phyloP scores from a whole-genome alignment of 2,113 vertebrate genomes.

The Pan troglodytes region NHGRI_mPanTro3-v2.1_pri NC_072411.2:143574001-143574500 shows the following conservation, averaged over 20 bases:
- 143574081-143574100: background rate
- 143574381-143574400: fast-evolving
- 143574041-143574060: background rate
- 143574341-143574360: fast-evolving
- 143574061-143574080: background rate
- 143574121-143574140: background rate
- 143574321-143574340: background rate
- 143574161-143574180: background rate
- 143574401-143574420: background rate
- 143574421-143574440: background rate
- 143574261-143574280: background rate
- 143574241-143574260: background rate
- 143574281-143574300: no score
- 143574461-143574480: background rate
- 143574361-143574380: background rate
- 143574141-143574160: background rate
- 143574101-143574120: background rate
- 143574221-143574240: background rate
- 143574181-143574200: background rate
- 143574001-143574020: background rate
- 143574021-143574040: background rate
- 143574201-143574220: fast-evolving
- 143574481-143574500: background rate
- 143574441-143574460: background rate
- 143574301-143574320: background rate